Percentiles rank a stretch among this genome's conserved stretches.
Evolutionary conservation across 2,888 invertebrate genomes (phyloP).

Genomic region (Sinhomidia bicolor): DNA sequence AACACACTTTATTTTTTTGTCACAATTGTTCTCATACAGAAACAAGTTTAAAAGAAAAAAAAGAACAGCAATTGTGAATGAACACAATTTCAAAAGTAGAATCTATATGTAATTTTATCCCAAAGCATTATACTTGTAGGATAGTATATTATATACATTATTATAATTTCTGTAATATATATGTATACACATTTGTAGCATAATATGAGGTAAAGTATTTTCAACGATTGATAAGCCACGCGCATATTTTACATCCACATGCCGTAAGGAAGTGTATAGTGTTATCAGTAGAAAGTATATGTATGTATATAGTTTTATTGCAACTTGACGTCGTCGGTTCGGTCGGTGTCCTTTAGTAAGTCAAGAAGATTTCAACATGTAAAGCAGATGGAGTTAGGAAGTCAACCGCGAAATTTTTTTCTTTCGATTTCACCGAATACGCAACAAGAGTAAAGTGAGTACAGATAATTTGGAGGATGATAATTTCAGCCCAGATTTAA

Average conservation of each 20-base stretch:
- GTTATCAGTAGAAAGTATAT: background rate
- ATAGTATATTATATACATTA: background rate
- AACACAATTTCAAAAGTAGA: background rate
- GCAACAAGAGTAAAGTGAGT: background rate
- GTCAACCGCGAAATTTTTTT: constrained; percentile 65
- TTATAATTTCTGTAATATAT: background rate
- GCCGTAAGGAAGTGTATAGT: background rate
- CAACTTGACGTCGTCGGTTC: constrained; percentile 9
- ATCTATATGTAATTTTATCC: background rate
- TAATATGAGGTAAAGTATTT: background rate
- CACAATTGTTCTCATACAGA: constrained; percentile 30
- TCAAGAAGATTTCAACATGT: constrained; percentile 32
- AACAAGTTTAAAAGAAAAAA: constrained; percentile 9
- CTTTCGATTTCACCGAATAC: constrained; percentile 21
- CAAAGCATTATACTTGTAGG: background rate
- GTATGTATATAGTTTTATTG: too few species aligned
- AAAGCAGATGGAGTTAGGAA: constrained; percentile 61
- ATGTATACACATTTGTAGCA: background rate
- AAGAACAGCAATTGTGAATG: background rate
- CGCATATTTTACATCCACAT: background rate
- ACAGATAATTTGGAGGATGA: background rate
- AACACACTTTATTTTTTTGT: constrained; percentile 40
- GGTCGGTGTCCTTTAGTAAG: constrained; percentile 24
- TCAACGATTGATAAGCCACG: background rate
- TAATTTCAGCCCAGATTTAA: too few species aligned